These are phyloP conservation scores for Epinephelus awoara DNA, from an alignment of 2,797 vertebrate species.

Conservation along the genomic window DNA sequence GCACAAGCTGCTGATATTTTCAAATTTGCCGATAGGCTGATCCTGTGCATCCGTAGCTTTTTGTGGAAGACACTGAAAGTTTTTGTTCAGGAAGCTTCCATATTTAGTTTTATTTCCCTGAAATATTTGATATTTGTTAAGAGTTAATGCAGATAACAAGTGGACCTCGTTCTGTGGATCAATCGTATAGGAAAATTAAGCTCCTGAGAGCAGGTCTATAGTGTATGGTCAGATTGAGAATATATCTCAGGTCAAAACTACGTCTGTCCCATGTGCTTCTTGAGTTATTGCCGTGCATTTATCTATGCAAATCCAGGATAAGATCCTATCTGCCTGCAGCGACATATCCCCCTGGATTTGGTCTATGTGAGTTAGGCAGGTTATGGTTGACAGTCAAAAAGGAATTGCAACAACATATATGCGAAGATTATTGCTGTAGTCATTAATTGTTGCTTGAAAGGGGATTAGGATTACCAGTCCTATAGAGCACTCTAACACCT, in stretches of 20 bases:
- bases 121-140: conserved; percentile 48
- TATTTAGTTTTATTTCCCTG: conserved; percentile 39
- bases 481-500: conserved; percentile 77
- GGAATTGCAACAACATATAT: conserved; percentile 77
- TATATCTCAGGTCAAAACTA: conserved; percentile 66
- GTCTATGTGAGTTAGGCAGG: conserved; percentile 71
- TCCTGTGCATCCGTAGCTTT: conserved; percentile 80
- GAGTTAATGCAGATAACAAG: conserved; percentile 47
- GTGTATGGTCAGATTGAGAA: conserved; percentile 56
- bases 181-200: conserved; percentile 51
- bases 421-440: conserved; percentile 81
- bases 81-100: conserved; percentile 57
- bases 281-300: conserved; percentile 79
- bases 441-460: conserved; percentile 84
- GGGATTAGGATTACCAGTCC: conserved; percentile 80
- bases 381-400: conserved; percentile 77
- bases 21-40: conserved; percentile 86
- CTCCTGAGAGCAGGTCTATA: conserved; percentile 54
- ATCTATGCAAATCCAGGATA: conserved; percentile 86
- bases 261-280: conserved; percentile 43
- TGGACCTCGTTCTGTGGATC: conserved; percentile 42
- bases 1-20: conserved; percentile 84
- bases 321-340: conserved; percentile 83
- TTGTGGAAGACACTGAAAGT: conserved; percentile 78
- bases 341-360: conserved; percentile 77